These are phyloP conservation scores for Aporophyla lueneburgensis DNA, from an alignment of 2,888 invertebrate genomes.

Conservation along the genomic window DNA sequence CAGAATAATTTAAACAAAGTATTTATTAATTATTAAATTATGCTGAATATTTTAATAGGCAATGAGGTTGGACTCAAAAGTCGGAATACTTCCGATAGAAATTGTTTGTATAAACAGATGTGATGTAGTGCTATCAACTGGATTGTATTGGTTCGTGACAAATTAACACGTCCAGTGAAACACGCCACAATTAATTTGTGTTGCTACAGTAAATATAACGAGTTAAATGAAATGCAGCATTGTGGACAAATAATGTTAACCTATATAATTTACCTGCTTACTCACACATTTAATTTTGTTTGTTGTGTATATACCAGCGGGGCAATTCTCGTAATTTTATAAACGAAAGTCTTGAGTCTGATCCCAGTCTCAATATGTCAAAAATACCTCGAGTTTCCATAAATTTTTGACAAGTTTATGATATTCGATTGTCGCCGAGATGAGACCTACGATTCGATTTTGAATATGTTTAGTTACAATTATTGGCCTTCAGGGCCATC, in stretches of 20 bases:
- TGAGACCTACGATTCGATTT: too few species aligned
- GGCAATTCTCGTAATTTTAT: too few species aligned
- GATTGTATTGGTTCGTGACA: constrained; percentile 53
- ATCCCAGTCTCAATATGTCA: too few species aligned
- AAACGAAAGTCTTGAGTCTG: too few species aligned
- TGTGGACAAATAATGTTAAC: constrained; percentile 39
- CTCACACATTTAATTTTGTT: background rate
- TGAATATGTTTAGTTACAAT: too few species aligned
- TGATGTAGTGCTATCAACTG: constrained; percentile 36
- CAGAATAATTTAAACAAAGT: constrained; percentile 19
- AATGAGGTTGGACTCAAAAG: constrained; percentile 1
- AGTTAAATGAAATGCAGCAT: constrained; percentile 39
- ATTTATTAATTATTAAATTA: constrained; percentile 20
- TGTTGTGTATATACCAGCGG: background rate
- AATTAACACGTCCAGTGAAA: constrained; percentile 53
- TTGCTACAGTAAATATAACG: constrained; percentile 31
- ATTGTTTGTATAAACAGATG: constrained; percentile 36
- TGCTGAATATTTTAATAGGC: constrained; percentile 45
- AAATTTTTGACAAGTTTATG: too few species aligned
- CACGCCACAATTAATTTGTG: constrained; percentile 56
- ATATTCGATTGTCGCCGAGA: too few species aligned
- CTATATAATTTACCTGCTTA: constrained; percentile 44
- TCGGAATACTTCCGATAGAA: constrained; percentile 34
- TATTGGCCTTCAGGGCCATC: too few species aligned
- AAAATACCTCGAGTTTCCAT: too few species aligned